Evolutionary conservation across 2,113 vertebrate genomes (phyloP), one percentile per base, ranked within the genome.

Genomic region (Elanoides forficatus): DNA sequence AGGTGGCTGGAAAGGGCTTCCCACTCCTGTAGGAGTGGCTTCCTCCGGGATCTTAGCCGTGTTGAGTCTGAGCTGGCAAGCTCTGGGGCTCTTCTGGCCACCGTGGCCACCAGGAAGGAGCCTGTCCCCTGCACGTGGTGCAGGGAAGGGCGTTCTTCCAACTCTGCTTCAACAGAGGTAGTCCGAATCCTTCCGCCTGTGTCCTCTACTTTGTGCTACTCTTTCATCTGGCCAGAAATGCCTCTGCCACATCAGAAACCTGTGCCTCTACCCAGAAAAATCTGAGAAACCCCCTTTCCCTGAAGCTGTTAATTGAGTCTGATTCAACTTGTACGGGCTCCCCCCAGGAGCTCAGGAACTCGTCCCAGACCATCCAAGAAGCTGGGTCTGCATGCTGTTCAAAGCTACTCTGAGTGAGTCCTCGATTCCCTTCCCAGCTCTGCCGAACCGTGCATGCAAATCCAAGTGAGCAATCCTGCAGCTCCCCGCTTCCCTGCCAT

Each of bases 401-500:
- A 0, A 5, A 23, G 30, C 53, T 43, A 53, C 71, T 67, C 48
- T 1, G 8, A 20, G 45, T 1, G 8, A 20, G 45, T 40, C 45
- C 65, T 73, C 4, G 0, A 2, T 32, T 70, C 50, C 38, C 11
- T 60, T 45, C 65, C 53, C 68, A 40, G 76, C 59, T 36, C 47
- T 67, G 65, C 45, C 13, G 6, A 19, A 16, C 25, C 50, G 72
- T 22, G 29, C 0, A 0, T 23, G 36, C 9, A 4, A 18, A 30
- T 25, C 29, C 3, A 2, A 26, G 47, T 36, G 7, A 20, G 38
- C 7, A 23, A 80, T 30, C 62, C 50, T 1, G 0, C 81, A 40
- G 70, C 38, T 47, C 25, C 56, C 13, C 0, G 0, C 67, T 67
- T 32, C 52, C 16, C 36, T 56, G 34, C 59, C 0, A 0, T 3